Evolutionary conservation across 2,113 vertebrate genomes (phyloP), one percentile per base, ranked within the genome.

Genomic region (Lontra canadensis): DNA sequence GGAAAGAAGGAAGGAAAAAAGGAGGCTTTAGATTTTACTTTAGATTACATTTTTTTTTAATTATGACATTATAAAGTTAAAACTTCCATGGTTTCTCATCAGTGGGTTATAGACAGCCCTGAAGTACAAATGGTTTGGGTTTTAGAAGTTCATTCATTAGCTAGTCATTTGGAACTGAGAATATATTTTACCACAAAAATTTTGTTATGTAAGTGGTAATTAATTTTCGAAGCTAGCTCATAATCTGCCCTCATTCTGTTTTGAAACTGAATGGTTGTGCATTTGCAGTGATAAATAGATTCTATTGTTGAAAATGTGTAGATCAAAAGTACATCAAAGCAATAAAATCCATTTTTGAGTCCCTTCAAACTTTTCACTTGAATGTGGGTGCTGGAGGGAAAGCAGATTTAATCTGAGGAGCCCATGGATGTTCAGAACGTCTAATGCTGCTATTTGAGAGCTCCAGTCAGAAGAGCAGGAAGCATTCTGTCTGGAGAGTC

Each of bases 131-230:
- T 80, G 29, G 23, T 94, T 96, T 92, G 36, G 42, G 36, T 95
- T 94, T 94, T 44, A 83, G 52, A 97, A 94, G 47, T 71, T 94
- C 47, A 61, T 90, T 95, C 42, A 65, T 74, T 57, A 88, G 44
- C 63, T 78, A 82, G 63, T 96, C 92, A 78, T 89, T 97, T 94
- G 39, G 31, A 94, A 88, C 84, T 21, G 23, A 13, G 39, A 94
- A 73, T 81, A 36, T 67, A 80, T 89, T 96, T 97, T 55, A 26
- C n/a, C 61, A 25, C 14, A 49, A 71, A 92, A 95, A 39, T 85
- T 79, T 80, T 91, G 78, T 93, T 97, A 85, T 10, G 4, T 93
- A 95, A 88, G 67, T 57, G 59, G n/a, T 74, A 65, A 94, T 96
- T 95, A 90, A 91, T 90, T 91, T 94, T 65, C 3, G 1, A 89